Evolutionary conservation across 1,140 invertebrate genomes (phyloP), one percentile per base, ranked within the genome.

Genomic region (Aricia agestis): DNA sequence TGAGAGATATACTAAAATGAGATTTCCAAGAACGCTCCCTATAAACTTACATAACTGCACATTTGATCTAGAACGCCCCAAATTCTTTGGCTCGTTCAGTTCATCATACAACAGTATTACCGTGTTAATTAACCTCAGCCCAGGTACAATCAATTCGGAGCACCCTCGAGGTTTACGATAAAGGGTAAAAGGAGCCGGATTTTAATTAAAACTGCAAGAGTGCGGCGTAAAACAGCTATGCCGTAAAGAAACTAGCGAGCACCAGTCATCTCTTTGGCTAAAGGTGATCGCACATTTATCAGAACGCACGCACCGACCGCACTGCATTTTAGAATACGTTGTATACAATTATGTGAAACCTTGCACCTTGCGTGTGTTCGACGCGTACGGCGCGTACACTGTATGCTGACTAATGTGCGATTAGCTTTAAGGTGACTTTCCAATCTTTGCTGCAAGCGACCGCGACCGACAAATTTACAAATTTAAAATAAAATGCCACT

Each of bases 171-270:
- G 2, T 59, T 11, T 63, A 63, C 59, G 59, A 19, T 63, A 63
- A 63, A 63, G 59, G 59, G 59, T 19, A 63, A 63, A 63, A 75
- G 71, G 82, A 82, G 76, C 74, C 68, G 78, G 77, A 71, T 78
- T 86, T 86, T 83, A 86, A 84, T 84, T 84, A 86, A 86, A 83
- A 83, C 76, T 73, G 74, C 68, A 79, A 72, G 75, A 76, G 77
- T 76, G 71, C 68, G 32, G 58, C 61, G 59, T 63, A 66, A 72
- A 74, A 71, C 70, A 77, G 69, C 73, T 65, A 71, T 65, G 71
- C 73, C 42, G 67, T 68, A 52, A 72, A 71, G 70, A 73, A 72
- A 36, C 36, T 67, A 66, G 68, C 59, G 72, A 72, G 68, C 73
- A 73, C 68, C 70, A 31, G 70, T 71, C 67, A 74, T 68, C 72